These are phyloP conservation scores for Bombus confusus DNA, from an alignment of 1,140 invertebrate species.

Conservation along the genomic window DNA sequence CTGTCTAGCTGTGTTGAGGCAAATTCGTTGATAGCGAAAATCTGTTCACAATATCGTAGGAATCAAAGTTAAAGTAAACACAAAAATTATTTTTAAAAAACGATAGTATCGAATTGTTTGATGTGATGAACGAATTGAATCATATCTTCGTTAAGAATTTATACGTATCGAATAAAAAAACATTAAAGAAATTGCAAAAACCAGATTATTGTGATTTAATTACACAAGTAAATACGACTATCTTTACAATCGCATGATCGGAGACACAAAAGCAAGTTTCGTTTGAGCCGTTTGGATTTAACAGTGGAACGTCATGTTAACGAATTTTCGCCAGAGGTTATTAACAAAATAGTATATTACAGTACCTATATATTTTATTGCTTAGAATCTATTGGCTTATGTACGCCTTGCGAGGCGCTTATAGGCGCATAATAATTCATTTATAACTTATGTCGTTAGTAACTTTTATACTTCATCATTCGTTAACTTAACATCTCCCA, in stretches of 20 bases:
- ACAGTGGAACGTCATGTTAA: conserved; percentile 76
- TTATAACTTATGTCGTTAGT: conserved; percentile 62
- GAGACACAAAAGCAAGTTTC: conserved; percentile 71
- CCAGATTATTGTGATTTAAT: not conserved
- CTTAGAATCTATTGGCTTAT: conserved; percentile 80
- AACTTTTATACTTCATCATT: conserved; percentile 63
- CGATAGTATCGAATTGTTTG: not conserved
- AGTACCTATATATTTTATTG: conserved; percentile 79
- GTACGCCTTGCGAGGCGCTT: conserved; percentile 68
- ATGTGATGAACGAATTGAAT: not conserved
- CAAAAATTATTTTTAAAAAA: not conserved
- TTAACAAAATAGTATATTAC: conserved; percentile 82
- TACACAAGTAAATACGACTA: not conserved
- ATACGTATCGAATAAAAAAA: not conserved
- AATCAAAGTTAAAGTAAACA: conserved; percentile 18
- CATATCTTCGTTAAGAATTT: not conserved
- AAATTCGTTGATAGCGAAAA: conserved; percentile 72
- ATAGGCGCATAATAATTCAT: conserved; percentile 69
- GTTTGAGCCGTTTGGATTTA: conserved; percentile 66
- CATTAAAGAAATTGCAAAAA: not conserved
- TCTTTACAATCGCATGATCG: conserved; percentile 24
- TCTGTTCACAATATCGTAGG: conserved; percentile 67
- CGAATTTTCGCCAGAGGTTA: conserved; percentile 76
- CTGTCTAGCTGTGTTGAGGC: conserved; percentile 64
- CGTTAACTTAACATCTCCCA: conserved; percentile 29